These are phyloP conservation scores for Stegana nigrithorax DNA, from an alignment of 2,888 invertebrate species.

Conservation along the genomic window DNA sequence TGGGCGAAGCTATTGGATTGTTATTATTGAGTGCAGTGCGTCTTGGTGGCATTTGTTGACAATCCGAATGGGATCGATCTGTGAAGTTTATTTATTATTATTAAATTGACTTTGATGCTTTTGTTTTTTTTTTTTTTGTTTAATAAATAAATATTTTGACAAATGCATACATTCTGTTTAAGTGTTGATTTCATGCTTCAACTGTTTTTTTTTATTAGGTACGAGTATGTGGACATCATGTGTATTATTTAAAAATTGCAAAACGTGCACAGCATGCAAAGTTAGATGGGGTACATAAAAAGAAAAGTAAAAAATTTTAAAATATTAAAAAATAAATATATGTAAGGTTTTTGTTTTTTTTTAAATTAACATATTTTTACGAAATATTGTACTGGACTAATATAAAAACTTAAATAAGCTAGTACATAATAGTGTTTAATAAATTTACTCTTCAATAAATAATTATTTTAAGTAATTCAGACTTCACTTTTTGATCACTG, in stretches of 20 bases:
- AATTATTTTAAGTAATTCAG: too few species aligned
- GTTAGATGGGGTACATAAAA: too few species aligned
- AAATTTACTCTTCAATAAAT: too few species aligned
- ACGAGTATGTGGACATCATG: constrained; percentile 29
- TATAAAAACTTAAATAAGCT: too few species aligned
- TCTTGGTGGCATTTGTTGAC: constrained; percentile 68
- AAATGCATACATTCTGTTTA: constrained; percentile 11
- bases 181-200: constrained; percentile 31
- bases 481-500: too few species aligned
- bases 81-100: constrained; percentile 40
- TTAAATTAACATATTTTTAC: too few species aligned
- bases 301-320: too few species aligned
- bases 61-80: constrained; percentile 75
- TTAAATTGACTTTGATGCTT: constrained; percentile 37
- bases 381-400: too few species aligned
- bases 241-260: constrained; percentile 21
- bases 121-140: constrained; percentile 15
- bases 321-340: constrained; percentile 24
- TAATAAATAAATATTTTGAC: background rate
- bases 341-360: background rate
- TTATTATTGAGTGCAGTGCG: constrained; percentile 44
- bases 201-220: constrained; percentile 21
- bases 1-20: constrained; percentile 42
- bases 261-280: constrained; percentile 47
- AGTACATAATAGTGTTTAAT: too few species aligned